Evolutionary conservation across 2,888 invertebrate species (phyloP), one percentile per base, ranked within the genome.

Genomic region (Petrolisthes manimaculis): DNA sequence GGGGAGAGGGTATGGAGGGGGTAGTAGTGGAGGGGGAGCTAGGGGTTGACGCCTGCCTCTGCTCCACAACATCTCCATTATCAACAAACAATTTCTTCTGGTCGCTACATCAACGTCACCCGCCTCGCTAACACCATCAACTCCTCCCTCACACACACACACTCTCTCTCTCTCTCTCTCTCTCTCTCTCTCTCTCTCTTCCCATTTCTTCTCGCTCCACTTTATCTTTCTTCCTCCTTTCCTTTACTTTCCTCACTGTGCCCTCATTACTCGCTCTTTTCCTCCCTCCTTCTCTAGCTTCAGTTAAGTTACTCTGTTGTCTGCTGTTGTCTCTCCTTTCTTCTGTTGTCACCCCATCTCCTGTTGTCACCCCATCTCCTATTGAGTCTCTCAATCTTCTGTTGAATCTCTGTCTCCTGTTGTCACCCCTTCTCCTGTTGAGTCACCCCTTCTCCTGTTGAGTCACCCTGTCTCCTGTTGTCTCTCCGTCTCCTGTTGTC

Each of bases 211-310:
- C n/a, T 18, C 61, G 12, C 61, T 61, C 61, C 61, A 9, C 3
- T 61, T 3, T 12, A 0, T 18, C 61, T 61, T 18, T 61, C 14
- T 61, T 9, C 61, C 12, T 61, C 18, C 61, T 37, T 2, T 37
- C 37, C 37, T 37, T 18, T 67, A 1, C 67, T 67, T 18, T 67
- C 67, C 75, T 75, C 75, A 37, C 75, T 75, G 51, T 75, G 14
- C 51, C 75, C 51, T 51, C 51, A 24, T 14, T 51, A 53, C 77
- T 77, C 77, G 51, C 77, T 77, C 77, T 37, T 53, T 77, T 18
- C 53, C 77, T 77, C 77, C 53, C 77, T 77, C 77, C n/a, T 54
- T 78, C 78, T 75, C 78, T 78, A 61, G 8, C 78, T 67, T 18
- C 18, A 12, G 12, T 18, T 67, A 12, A 67, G 12, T 67, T 67